Conservation (phyloP, 1,140 invertebrate genomes). For the Eupeodes corollae region DNA sequence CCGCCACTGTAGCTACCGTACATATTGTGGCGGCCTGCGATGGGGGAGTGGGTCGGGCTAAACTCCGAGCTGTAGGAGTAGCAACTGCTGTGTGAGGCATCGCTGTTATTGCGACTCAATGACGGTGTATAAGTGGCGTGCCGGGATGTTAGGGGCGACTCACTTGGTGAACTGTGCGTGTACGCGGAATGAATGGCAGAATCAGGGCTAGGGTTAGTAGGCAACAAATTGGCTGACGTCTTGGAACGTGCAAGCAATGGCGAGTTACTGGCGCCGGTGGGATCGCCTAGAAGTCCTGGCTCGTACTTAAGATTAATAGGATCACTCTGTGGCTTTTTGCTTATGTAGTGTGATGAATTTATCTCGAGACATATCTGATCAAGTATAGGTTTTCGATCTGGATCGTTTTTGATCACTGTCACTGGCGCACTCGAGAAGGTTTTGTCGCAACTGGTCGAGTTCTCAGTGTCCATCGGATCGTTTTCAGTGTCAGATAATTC, state of each 20-base stretch:
- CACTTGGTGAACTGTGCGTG: constrained; percentile 64
- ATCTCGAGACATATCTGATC: not conserved
- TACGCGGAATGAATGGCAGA: constrained; percentile 81
- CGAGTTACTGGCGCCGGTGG: constrained; percentile 44
- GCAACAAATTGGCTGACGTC: constrained; percentile 35
- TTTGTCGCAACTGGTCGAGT: constrained; percentile 10
- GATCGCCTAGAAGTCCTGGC: constrained; percentile 21
- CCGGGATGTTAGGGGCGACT: constrained; percentile 71
- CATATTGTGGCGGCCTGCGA: constrained; percentile 48
- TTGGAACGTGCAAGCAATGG: constrained; percentile 26
- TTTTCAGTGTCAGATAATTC: constrained; percentile 63
- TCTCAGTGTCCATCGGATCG: constrained; percentile 37
- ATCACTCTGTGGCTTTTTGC: constrained; percentile 22
- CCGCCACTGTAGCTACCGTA: constrained; percentile 6
- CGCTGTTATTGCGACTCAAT: constrained; percentile 77
- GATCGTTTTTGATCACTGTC: constrained; percentile 19
- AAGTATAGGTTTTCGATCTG: constrained; percentile 13
- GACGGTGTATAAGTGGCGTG: constrained; percentile 69
- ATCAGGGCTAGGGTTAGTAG: constrained; percentile 65
- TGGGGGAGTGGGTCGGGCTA: constrained; percentile 75
- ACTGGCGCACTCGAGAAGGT: constrained; percentile 8
- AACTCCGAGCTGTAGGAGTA: constrained; percentile 65
- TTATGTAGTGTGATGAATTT: not conserved
- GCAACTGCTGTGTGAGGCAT: constrained; percentile 73
- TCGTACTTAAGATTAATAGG: constrained; percentile 36